A percentile compares a stretch with the other conserved stretches of the same genome.
Conservation (phyloP, 2,797 vertebrate genomes). For the Poecilia wingei region DNA sequence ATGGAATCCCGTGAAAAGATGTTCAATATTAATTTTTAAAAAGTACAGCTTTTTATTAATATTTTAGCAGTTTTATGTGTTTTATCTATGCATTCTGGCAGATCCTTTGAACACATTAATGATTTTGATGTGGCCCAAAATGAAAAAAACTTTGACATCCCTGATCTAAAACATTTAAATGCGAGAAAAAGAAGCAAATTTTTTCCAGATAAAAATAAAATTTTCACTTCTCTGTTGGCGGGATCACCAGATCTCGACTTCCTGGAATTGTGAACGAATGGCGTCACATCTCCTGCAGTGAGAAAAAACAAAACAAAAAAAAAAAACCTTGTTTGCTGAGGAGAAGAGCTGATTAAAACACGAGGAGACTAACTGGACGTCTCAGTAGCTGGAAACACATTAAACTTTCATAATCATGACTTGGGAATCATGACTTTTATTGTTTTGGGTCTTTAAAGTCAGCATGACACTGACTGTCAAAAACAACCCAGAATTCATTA, state of each 20-base stretch:
- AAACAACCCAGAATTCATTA: background rate
- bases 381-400: slow-evolving; percentile 5
- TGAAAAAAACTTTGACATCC: no score
- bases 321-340: background rate
- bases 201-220: no score
- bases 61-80: no score
- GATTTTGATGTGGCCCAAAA: no score
- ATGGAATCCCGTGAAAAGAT: no score
- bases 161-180: background rate
- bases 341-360: slow-evolving; percentile 29
- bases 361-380: slow-evolving; percentile 23
- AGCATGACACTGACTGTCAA: background rate
- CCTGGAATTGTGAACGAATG: slow-evolving; percentile 1
- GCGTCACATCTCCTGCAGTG: slow-evolving; percentile 25
- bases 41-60: no score
- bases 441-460: background rate
- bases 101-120: no score
- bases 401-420: slow-evolving; percentile 45
- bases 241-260: background rate
- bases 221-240: background rate
- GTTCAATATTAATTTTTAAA: no score
- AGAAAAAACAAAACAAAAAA: slow-evolving; percentile 4
- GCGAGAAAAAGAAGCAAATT: no score
- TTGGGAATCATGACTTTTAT: slow-evolving; percentile 16
- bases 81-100: no score